Evolutionary conservation across 1,140 invertebrate species (phyloP).

Genomic region (Bombus impatiens): DNA sequence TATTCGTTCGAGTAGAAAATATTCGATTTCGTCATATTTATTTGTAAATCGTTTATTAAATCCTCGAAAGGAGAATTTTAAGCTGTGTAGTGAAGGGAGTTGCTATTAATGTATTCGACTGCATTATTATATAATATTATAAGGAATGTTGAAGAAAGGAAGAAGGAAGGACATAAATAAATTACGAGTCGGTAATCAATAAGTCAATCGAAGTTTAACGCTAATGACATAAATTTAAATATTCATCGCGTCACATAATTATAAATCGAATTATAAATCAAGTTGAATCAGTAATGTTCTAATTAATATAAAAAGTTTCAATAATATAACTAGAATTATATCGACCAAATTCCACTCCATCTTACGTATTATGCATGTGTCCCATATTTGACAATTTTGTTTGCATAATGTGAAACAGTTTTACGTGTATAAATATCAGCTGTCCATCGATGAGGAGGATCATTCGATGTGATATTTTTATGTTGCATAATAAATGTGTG

Average conservation of each 20-base stretch:
- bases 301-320: neutral
- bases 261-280: neutral
- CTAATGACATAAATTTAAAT: neutral
- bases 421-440: neutral
- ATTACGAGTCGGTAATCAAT: neutral
- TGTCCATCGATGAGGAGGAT: neutral
- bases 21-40: neutral
- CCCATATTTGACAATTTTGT: neutral
- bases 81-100: neutral
- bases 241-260: neutral
- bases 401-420: neutral
- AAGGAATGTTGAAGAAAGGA: too few species aligned
- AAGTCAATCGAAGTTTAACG: neutral
- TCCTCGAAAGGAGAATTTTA: neutral
- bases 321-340: neutral
- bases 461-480: neutral
- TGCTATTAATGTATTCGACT: too few species aligned
- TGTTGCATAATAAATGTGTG: neutral
- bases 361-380: neutral
- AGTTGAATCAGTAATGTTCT: neutral
- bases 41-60: neutral
- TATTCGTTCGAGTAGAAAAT: neutral
- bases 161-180: neutral
- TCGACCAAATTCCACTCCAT: neutral
- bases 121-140: too few species aligned